Base-by-base conservation (phyloP, 2,888 invertebrate species). In the Apantesis nais region DNA sequence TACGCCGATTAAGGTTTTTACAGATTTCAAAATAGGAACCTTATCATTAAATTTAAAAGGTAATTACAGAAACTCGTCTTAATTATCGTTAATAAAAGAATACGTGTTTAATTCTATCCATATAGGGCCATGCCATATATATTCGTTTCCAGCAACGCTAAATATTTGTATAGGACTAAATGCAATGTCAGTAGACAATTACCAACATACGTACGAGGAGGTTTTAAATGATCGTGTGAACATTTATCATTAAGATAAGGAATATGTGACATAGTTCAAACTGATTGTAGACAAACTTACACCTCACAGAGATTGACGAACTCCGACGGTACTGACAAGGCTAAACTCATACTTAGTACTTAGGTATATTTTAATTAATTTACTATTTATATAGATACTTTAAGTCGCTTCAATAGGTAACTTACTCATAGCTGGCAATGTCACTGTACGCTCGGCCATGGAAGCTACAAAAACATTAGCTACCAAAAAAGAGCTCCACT, bases 221-320 rank as follows among this genome's bases (percentile, higher is more conserved):
- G 70, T 74, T 73, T 71, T 68, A 74, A 78, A 80, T 73, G 68
- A 73, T 68, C 81, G 81, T 81, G 83, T 75, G 81, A 80, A 82
- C 66, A 58, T 68, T 69, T 71, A 71, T 73, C 74, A 68, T 73
- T 74, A 72, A 73, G 71, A 65, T 71, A 78, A 75, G 60, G 63
- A 72, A 79, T 74, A 66, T 62, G 58, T 74, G 66, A 70, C 66
- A 77, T 80, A 72, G 67, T 64, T 64, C 67, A 44, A 69, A 67
- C 64, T 81, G 74, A 74, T 74, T 79, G 70, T 78, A 75, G 74
- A 72, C 67, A 63, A 77, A 76, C 80, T 78, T 81, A 78, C 76
- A 81, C 76, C 74, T 77, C 67, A 70, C 67, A 70, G 25, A 68
- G 75, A 78, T 85, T 84, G 75, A 74, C 71, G 74, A 85, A 81